A percentile compares a stretch with the other conserved stretches of the same genome.
These are phyloP conservation scores for Gila robusta DNA, from an alignment of 2,797 vertebrate species.

Conservation along the genomic window DNA sequence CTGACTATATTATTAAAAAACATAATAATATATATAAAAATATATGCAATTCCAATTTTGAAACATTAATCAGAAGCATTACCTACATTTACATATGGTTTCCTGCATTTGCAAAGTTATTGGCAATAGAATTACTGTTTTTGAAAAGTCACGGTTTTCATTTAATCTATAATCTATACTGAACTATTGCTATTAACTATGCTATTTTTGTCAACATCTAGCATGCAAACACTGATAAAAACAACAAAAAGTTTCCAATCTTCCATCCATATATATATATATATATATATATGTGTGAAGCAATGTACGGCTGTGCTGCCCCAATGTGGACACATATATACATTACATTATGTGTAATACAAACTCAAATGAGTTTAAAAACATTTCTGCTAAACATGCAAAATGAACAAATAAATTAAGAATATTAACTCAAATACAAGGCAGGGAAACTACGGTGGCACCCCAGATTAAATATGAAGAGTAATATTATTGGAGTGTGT, in stretches of 20 bases:
- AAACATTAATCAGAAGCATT: neutral
- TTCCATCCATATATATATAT: neutral
- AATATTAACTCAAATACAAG: neutral
- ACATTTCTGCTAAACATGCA: neutral
- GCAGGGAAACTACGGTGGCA: neutral
- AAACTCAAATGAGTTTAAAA: neutral
- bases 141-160: neutral
- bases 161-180: neutral
- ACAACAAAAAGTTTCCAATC: neutral
- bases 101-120: neutral
- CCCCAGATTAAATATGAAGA: neutral
- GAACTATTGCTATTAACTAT: neutral
- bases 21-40: no score
- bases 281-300: no score
- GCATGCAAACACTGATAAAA: neutral
- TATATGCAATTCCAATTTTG: neutral
- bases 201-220: neutral
- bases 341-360: neutral
- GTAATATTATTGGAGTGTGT: neutral
- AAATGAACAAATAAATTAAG: neutral
- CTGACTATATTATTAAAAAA: no score
- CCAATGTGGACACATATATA: constrained; percentile 32
- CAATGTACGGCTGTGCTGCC: constrained; percentile 26
- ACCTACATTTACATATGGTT: neutral
- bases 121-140: neutral